Evolutionary conservation across 2,888 invertebrate species (phyloP).

Genomic region (Dryococelus australis): DNA sequence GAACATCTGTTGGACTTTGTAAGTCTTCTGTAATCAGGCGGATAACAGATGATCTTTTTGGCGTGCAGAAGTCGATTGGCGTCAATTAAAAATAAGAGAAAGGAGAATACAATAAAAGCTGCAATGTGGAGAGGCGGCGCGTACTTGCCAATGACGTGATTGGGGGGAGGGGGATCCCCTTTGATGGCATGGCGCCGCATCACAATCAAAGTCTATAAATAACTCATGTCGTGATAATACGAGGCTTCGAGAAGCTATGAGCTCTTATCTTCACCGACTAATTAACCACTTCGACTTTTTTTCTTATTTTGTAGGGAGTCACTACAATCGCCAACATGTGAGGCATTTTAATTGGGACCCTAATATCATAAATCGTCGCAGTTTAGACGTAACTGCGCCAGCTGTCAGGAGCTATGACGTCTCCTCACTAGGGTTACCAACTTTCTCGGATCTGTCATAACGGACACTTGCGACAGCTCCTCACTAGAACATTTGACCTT

Average conservation of each 20-base stretch:
- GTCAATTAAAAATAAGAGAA: slow-evolving; percentile 3
- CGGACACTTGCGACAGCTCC: too few species aligned
- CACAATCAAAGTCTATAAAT: neutral
- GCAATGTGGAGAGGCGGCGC: neutral
- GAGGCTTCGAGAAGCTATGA: neutral
- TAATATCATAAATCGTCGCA: neutral
- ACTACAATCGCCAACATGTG: neutral
- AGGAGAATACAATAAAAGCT: neutral
- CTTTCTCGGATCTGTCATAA: too few species aligned
- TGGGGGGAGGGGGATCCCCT: neutral
- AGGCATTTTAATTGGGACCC: neutral
- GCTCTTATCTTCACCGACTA: neutral
- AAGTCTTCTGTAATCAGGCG: neutral
- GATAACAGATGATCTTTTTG: neutral
- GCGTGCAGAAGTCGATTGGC: neutral
- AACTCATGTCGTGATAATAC: neutral
- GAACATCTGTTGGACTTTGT: neutral
- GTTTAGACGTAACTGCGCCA: neutral
- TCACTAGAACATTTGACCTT: too few species aligned
- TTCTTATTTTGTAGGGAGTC: neutral
- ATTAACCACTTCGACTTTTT: neutral
- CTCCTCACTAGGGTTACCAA: too few species aligned
- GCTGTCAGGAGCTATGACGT: too few species aligned
- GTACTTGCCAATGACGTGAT: neutral
- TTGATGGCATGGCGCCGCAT: neutral